Conservation (phyloP, 1,140 invertebrate genomes). For the Apis florea region DNA sequence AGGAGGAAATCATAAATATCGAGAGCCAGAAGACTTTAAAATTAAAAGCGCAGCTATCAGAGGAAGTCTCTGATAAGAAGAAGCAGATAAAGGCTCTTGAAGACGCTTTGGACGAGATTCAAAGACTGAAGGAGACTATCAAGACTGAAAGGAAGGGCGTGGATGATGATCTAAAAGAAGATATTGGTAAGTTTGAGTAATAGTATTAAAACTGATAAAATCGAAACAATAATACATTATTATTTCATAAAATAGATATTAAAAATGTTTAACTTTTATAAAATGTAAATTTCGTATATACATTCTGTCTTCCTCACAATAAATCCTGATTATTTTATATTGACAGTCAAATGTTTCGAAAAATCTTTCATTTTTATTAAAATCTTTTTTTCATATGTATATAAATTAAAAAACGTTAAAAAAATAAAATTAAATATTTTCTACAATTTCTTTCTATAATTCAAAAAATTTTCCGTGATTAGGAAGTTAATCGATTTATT, state of each 20-base stretch:
- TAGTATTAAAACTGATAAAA: neutral
- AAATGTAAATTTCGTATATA: too few species aligned
- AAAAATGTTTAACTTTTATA: neutral
- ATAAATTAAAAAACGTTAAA: too few species aligned
- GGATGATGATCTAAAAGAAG: constrained; percentile 16
- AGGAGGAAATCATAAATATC: constrained; percentile 54
- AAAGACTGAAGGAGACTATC: constrained; percentile 70
- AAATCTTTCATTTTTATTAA: too few species aligned
- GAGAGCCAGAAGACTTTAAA: constrained; percentile 59
- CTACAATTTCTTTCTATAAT: too few species aligned
- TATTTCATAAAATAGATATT: neutral
- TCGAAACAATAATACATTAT: neutral
- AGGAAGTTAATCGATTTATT: too few species aligned
- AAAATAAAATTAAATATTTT: too few species aligned
- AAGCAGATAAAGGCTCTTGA: constrained; percentile 67
- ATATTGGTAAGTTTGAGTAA: constrained; percentile 49
- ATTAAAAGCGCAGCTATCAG: constrained; percentile 60
- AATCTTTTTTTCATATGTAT: too few species aligned
- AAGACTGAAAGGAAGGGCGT: constrained; percentile 48
- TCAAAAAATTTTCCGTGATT: too few species aligned
- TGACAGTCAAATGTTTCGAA: too few species aligned
- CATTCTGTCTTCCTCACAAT: too few species aligned
- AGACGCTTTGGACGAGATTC: constrained; percentile 68
- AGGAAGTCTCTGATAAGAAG: constrained; percentile 69
- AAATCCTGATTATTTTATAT: too few species aligned